A percentile compares a stretch with the other conserved stretches of the same genome.
Evolutionary conservation across 2,888 invertebrate genomes (phyloP).

Genomic region (Nebria brevicollis): DNA sequence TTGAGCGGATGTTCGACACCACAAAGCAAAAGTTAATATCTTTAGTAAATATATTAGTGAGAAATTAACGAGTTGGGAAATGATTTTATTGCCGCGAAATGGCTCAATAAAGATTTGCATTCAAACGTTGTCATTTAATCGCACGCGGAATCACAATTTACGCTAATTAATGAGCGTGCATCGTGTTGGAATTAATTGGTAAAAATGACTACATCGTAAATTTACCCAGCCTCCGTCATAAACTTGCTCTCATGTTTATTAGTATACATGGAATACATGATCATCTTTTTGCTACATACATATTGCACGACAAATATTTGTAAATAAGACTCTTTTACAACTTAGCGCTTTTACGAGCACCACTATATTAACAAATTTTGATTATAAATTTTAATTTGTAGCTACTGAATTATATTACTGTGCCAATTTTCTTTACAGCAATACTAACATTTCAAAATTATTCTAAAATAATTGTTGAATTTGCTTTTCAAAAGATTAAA

Average conservation of each 20-base stretch:
- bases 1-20: too few species aligned
- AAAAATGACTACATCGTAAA: constrained; percentile 43
- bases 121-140: constrained; percentile 37
- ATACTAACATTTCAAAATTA: too few species aligned
- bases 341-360: constrained; percentile 35
- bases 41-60: too few species aligned
- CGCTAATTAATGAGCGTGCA: constrained; percentile 42
- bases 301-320: constrained; percentile 45
- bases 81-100: constrained; percentile 38
- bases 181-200: constrained; percentile 43
- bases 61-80: constrained; percentile 4
- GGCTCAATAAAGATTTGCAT: constrained; percentile 33
- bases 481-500: too few species aligned
- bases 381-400: constrained; percentile 20
- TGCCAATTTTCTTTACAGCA: too few species aligned
- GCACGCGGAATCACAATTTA: constrained; percentile 39
- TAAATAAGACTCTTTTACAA: constrained; percentile 40
- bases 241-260: constrained; percentile 30
- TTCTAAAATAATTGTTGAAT: too few species aligned
- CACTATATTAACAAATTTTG: constrained; percentile 39
- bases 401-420: constrained; percentile 15
- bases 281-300: constrained; percentile 38
- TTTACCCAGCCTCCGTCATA: constrained; percentile 28
- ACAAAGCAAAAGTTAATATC: too few species aligned
- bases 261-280: constrained; percentile 10